These are phyloP conservation scores for Corythaeola cristata DNA, from an alignment of 2,113 vertebrate genomes.

Conservation along the genomic window DNA sequence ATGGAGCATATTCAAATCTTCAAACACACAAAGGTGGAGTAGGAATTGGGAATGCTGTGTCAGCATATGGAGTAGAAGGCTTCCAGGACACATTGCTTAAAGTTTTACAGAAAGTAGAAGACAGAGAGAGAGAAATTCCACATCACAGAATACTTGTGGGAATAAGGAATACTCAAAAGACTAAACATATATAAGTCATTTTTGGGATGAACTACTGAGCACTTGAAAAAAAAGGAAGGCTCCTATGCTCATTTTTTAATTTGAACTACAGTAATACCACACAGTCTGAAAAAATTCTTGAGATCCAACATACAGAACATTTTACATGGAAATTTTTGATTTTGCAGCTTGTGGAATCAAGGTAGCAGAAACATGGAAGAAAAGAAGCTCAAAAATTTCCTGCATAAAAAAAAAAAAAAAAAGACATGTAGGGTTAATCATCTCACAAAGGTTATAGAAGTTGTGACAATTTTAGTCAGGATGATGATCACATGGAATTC, in stretches of 20 bases:
- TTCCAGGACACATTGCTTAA: neutral
- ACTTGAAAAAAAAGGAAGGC: neutral
- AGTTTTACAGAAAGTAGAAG: neutral
- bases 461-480: neutral
- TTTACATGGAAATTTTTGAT: rapidly evolving
- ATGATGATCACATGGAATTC: neutral
- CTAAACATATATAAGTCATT: neutral
- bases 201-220: rapidly evolving
- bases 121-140: neutral
- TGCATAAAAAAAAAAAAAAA: too few species aligned
- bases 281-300: neutral
- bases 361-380: rapidly evolving
- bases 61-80: neutral
- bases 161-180: neutral
- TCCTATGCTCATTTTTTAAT: neutral
- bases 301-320: rapidly evolving
- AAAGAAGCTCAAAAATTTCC: rapidly evolving
- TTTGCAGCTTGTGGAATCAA: neutral
- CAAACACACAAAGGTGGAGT: neutral
- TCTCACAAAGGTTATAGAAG: neutral
- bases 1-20: neutral
- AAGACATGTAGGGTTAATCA: rapidly evolving
- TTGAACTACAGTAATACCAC: neutral
- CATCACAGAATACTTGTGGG: neutral
- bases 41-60: neutral